Conservation (phyloP, 2,113 vertebrate genomes). For the Tretioscincus oriximinensis region DNA sequence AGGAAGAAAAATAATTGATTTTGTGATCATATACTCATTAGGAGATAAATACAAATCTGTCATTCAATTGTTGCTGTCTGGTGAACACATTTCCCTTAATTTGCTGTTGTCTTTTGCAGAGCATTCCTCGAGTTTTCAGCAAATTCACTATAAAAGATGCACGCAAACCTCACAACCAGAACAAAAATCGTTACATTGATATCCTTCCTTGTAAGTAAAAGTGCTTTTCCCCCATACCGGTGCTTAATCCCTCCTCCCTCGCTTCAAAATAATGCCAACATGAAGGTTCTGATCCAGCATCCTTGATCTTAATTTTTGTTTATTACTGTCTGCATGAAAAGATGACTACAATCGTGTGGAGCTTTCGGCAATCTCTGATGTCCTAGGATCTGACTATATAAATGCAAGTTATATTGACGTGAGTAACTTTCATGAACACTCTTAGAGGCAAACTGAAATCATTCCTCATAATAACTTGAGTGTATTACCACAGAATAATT, state of each 20-base stretch:
- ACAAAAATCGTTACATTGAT: conserved; percentile 95
- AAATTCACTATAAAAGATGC: conserved; percentile 88
- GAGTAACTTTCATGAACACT: conserved; percentile 41
- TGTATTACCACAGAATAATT: neutral
- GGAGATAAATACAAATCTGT: neutral
- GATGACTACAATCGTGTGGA: conserved; percentile 94
- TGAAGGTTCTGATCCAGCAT: neutral
- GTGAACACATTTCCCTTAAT: neutral
- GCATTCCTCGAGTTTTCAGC: conserved; percentile 91
- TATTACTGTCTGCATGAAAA: conserved; percentile 53
- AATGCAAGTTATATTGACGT: conserved; percentile 97
- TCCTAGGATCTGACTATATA: conserved; percentile 87
- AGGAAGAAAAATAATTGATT: neutral
- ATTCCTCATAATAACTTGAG: neutral
- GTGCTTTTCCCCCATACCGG: neutral
- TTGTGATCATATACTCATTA: neutral
- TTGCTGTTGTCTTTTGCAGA: conserved; percentile 74
- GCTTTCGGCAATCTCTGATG: conserved; percentile 79
- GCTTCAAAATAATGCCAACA: neutral
- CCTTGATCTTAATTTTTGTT: conserved; percentile 3
- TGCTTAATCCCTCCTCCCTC: neutral
- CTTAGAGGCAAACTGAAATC: neutral
- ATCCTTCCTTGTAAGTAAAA: conserved; percentile 91
- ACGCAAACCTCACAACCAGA: conserved; percentile 81
- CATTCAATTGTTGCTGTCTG: neutral